Evolutionary conservation across 2,113 vertebrate genomes (phyloP).

Genomic region (Bambusicola thoracicus): DNA sequence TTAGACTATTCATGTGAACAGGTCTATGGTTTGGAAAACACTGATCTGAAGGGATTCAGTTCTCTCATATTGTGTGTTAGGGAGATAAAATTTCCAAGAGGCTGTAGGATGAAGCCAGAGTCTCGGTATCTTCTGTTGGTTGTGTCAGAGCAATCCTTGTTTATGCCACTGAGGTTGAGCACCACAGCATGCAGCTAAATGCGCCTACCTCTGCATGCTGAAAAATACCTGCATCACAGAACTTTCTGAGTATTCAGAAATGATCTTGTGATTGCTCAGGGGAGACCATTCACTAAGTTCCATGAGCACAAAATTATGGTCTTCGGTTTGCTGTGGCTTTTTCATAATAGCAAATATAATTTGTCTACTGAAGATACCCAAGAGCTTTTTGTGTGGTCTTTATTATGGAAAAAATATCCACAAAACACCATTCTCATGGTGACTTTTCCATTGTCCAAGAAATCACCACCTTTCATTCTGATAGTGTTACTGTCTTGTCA

Average conservation of each 20-base stretch:
- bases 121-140: background rate
- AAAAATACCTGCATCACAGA: background rate
- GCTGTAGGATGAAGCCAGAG: background rate
- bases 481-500: background rate
- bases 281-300: background rate
- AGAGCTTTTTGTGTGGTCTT: conserved; percentile 11
- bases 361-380: background rate
- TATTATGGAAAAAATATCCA: background rate
- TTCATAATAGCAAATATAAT: background rate
- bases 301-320: background rate
- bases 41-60: background rate
- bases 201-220: background rate
- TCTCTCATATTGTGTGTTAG: background rate
- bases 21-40: background rate
- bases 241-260: background rate
- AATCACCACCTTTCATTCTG: background rate
- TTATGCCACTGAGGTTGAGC: background rate
- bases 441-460: background rate
- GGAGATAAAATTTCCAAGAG: background rate
- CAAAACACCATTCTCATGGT: background rate
- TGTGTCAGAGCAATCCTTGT: background rate
- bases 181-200: background rate
- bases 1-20: background rate
- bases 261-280: conserved; percentile 1
- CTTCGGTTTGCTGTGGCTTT: background rate